phyloP scores from a whole-genome alignment of 2,888 invertebrate species.

The Tinea pellionella region DNA sequence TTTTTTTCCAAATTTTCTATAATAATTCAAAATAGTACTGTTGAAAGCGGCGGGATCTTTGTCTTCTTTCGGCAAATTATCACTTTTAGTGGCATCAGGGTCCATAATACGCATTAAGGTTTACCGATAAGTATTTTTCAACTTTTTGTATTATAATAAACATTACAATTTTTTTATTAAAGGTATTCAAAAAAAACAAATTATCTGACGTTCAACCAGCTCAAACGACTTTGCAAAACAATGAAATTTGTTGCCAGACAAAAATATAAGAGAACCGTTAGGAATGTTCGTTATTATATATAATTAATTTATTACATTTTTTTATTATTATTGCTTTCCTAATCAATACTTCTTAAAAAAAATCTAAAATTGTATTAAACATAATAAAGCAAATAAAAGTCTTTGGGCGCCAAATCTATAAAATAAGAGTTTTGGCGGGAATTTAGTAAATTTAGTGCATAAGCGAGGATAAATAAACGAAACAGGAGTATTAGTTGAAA shows the following conservation, averaged over 20 bases:
- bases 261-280: slow-evolving; percentile 4
- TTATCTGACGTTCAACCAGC: background rate
- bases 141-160: background rate
- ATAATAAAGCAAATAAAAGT: too few relatives aligned
- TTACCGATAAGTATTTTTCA: background rate
- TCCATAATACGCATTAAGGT: slow-evolving; percentile 14
- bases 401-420: too few relatives aligned
- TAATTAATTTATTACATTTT: too few relatives aligned
- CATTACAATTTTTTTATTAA: background rate
- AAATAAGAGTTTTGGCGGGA: too few relatives aligned
- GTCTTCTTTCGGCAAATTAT: slow-evolving; percentile 9
- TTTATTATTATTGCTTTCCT: too few relatives aligned
- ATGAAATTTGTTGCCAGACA: background rate
- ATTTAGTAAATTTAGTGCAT: too few relatives aligned
- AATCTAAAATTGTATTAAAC: too few relatives aligned
- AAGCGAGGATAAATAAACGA: too few relatives aligned
- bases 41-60: slow-evolving; percentile 40
- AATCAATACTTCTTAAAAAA: too few relatives aligned
- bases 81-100: slow-evolving; percentile 5
- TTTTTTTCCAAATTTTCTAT: slow-evolving; percentile 74
- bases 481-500: too few relatives aligned
- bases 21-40: slow-evolving; percentile 72
- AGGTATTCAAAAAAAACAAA: background rate
- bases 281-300: background rate
- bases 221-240: background rate